Evolutionary conservation across 2,888 invertebrate genomes (phyloP).

Genomic region (Synanthedon vespiformis): DNA sequence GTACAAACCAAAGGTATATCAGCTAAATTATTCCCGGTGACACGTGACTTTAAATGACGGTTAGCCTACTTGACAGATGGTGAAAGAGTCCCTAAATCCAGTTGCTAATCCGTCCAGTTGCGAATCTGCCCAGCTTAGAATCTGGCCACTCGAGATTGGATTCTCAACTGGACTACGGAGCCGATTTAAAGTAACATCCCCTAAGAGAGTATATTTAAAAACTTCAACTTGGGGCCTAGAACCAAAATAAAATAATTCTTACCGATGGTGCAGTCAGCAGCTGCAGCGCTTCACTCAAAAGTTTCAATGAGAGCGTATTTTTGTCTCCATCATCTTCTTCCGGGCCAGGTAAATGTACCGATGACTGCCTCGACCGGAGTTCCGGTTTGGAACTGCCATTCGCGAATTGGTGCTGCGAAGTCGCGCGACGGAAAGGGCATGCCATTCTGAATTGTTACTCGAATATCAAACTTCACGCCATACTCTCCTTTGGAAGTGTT

Average conservation of each 20-base stretch:
- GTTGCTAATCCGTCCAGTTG: too few species aligned
- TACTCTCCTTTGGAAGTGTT: constrained; percentile 1
- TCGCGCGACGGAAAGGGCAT: constrained; percentile 70
- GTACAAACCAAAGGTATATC: too few species aligned
- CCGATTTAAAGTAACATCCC: too few species aligned
- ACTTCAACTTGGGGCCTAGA: too few species aligned
- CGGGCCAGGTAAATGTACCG: constrained; percentile 72
- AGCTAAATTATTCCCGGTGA: too few species aligned
- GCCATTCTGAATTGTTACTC: constrained; percentile 36
- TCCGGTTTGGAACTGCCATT: constrained; percentile 56
- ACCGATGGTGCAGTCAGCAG: constrained; percentile 86
- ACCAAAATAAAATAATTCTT: constrained; percentile 28
- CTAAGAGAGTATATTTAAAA: too few species aligned
- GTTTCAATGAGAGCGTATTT: constrained; percentile 79
- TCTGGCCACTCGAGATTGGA: too few species aligned
- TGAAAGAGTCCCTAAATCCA: too few species aligned
- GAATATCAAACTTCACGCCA: constrained; percentile 5
- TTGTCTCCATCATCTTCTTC: constrained; percentile 74
- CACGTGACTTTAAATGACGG: too few species aligned
- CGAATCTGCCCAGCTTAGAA: too few species aligned
- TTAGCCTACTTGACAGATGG: too few species aligned
- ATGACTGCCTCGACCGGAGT: constrained; percentile 73
- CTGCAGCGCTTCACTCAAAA: constrained; percentile 84
- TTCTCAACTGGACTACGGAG: too few species aligned
- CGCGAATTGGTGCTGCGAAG: constrained; percentile 67